A percentile compares a stretch with the other conserved stretches of the same genome.
Conservation (phyloP, 2,888 invertebrate species). For the Aleiodes leptofemur region DNA sequence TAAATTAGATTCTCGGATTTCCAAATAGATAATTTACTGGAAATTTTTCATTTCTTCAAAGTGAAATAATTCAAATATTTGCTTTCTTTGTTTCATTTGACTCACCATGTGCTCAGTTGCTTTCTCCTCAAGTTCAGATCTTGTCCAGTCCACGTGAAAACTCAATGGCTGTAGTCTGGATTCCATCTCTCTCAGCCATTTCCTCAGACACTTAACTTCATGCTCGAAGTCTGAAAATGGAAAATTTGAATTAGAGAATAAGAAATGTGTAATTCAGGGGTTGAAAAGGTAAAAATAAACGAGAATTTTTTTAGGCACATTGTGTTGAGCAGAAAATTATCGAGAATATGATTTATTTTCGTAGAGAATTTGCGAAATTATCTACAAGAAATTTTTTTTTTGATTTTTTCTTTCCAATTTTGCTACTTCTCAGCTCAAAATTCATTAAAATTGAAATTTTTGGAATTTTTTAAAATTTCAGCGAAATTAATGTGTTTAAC, state of each 20-base stretch:
- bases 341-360: too few species aligned
- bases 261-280: neutral
- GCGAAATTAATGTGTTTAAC: too few species aligned
- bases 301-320: too few species aligned
- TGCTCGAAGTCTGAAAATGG: conserved; percentile 82
- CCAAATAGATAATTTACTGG: neutral
- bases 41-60: neutral
- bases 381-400: too few species aligned
- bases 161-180: conserved; percentile 85
- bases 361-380: too few species aligned
- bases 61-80: neutral
- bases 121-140: conserved; percentile 85
- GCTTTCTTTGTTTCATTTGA: conserved; percentile 53
- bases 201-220: conserved; percentile 86
- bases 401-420: too few species aligned
- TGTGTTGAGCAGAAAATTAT: too few species aligned
- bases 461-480: too few species aligned
- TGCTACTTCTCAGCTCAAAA: too few species aligned
- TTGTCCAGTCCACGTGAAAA: conserved; percentile 83
- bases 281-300: too few species aligned
- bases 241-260: conserved; percentile 5
- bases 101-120: conserved; percentile 90
- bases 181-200: conserved; percentile 93
- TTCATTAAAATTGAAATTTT: too few species aligned
- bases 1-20: conserved; percentile 33